Base-by-base conservation (phyloP, 2,797 vertebrate species). In the Staurois parvus region DNA sequence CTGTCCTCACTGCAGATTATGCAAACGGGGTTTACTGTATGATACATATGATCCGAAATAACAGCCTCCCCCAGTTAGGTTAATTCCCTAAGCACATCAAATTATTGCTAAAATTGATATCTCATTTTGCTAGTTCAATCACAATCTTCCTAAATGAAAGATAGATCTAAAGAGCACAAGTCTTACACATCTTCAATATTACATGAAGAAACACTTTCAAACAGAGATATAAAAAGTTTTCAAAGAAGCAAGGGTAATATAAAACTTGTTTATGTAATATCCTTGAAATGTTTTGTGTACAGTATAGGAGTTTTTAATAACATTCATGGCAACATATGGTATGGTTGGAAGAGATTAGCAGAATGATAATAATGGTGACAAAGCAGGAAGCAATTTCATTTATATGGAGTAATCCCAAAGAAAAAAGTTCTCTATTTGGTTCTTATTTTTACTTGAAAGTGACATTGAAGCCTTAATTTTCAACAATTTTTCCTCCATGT, bases 1-100 rank as follows among this genome's bases (percentile, higher is more conserved):
- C 69, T 85, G 83, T 52, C 83, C 72, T 85, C 75, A 73, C 67
- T 79, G 70, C 84, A 85, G 77, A 79, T 80, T 79, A 72, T 85
- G 78, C 40, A 76, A 76, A 81, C 48, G 75, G 32, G 56, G 80
- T 80, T 76, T 70, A 48, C 15, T 69, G 59, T 85, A 62, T 64
- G 40, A 76, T 67, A 69, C 75, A 62, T 72, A 75, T 77, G 66
- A 86, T 76, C 79, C 72, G 74, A 72, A 69, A 68, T 85, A 85
- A 80, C 56, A 48, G 62, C 74, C 40, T 45, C 37, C 67, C 62
- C 79, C 68, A 56, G 78, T n/a, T 76, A 80, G 70, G 84, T 85
- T 85, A 85, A 80, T 75, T 85, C 77, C 67, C 48, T 80, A 85
- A 85, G 64, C 72, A 75, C 69, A 80, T 68, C n/a, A 85, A 56